Evolutionary conservation across 2,888 invertebrate genomes (phyloP), one percentile per base, ranked within the genome.

Genomic region (Plemyria rubiginata): DNA sequence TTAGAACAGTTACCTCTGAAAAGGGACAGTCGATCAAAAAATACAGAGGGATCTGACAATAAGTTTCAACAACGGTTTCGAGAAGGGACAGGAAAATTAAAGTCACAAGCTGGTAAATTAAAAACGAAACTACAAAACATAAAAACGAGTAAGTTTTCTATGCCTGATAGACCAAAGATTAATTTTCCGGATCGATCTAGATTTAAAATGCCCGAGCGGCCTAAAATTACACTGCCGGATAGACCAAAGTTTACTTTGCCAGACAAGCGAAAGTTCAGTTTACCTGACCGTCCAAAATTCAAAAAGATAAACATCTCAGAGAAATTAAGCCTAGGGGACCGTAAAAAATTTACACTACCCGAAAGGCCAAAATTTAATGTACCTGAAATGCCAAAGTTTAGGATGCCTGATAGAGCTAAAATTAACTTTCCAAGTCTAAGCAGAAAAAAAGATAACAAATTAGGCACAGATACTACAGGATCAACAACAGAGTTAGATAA

Each of bases 81-180:
- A 69, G 94, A 93, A 67, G 95, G 96, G 68, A 96, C 96, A 4
- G 96, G 95, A 40, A 95, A 95, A 70, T 75, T 96, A 52, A 95
- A 94, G 73, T 93, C 90, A 43, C 96, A 96, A 81, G 96, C 96
- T 13, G 96, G 95, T 32, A 96, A 95, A 84, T 82, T 97, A 32
- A 95, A 95, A 81, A 94, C 94, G 0, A 95, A 95, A 79, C 79
- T 96, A 60, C 94, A 94, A 76, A 94, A 89, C 66, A 94, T 95
- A 6, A 94, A 95, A 78, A 92, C 94, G 70, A 93, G 94, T 49
- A 89, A 87, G 41, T 92, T 94, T 65, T 77, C 80, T n/a, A 85
- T 89, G 81, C 88, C 94, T 50, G 94, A 94, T 29, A 90, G 89
- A 70, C 93, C 95, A 4, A 94, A 94, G 77, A 92, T 94, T 48